A percentile compares a stretch with the other conserved stretches of the same genome.
Conservation (phyloP, 1,140 invertebrate species). For the Anastrepha ludens region DNA sequence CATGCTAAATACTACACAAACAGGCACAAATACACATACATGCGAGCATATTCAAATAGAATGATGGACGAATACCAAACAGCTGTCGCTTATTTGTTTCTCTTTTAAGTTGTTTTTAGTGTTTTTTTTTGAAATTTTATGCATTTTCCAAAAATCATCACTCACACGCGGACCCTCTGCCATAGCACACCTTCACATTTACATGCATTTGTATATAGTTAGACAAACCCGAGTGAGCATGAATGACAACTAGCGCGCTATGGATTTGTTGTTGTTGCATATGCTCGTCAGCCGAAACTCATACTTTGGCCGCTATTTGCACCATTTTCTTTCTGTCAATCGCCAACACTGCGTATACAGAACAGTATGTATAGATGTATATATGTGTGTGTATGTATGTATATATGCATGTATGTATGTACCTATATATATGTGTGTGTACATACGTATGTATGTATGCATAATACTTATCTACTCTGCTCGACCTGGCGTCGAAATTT, state of each 20-base stretch:
- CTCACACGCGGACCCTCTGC: neutral
- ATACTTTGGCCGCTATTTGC: no score
- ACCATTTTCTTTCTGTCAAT: no score
- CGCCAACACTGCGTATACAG: no score
- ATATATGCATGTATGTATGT: neutral
- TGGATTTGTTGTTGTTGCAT: no score
- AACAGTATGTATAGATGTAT: no score
- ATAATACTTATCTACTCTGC: neutral
- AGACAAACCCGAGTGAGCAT: no score
- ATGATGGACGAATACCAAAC: neutral
- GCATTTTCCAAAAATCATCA: neutral
- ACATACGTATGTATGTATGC: neutral
- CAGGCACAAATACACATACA: neutral
- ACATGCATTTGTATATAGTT: no score
- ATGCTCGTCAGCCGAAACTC: no score
- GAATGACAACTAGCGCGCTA: no score
- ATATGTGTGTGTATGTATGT: neutral
- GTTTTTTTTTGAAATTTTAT: neutral
- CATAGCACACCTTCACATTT: neutral
- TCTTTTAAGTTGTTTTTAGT: no score
- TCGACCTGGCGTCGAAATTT: neutral
- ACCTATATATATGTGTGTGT: neutral
- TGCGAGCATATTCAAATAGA: neutral
- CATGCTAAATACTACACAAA: neutral
- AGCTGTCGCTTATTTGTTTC: neutral